These are phyloP conservation scores for Terebella lapidaria DNA, from an alignment of 2,888 invertebrate genomes.

Conservation along the genomic window DNA sequence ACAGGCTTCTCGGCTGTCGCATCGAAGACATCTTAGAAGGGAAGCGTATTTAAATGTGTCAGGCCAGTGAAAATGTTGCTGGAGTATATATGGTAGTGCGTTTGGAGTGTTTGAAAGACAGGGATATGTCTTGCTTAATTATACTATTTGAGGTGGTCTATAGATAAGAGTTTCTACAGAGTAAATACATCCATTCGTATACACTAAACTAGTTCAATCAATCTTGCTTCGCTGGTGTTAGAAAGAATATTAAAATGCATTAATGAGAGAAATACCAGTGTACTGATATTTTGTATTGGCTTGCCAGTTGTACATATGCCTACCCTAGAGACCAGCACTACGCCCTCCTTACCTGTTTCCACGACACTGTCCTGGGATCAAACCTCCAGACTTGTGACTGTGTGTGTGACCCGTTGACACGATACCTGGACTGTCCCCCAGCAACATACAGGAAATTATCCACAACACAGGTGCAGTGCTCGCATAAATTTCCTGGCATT, in stretches of 20 bases:
- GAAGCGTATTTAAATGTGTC: too few relatives aligned
- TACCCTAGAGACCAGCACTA: not conserved
- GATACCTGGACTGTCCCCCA: conserved; percentile 21
- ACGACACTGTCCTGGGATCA: not conserved
- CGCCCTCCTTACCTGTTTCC: not conserved
- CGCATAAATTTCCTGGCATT: conserved; percentile 8
- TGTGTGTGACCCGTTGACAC: conserved; percentile 18
- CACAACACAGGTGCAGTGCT: conserved; percentile 15
- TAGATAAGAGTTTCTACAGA: too few relatives aligned
- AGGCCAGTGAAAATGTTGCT: not conserved
- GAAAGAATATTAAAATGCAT: too few relatives aligned
- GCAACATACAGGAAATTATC: conserved; percentile 16
- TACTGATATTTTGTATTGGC: not conserved
- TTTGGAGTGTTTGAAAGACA: not conserved
- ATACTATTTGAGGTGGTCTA: too few relatives aligned
- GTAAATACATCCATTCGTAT: too few relatives aligned
- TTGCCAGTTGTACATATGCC: too few relatives aligned
- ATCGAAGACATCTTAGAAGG: conserved; percentile 36
- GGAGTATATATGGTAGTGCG: not conserved
- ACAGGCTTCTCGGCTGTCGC: conserved; percentile 37
- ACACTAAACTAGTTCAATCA: too few relatives aligned
- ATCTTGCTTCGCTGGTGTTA: too few relatives aligned
- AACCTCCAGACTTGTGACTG: not conserved
- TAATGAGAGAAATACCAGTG: too few relatives aligned
- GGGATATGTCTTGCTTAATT: not conserved